phyloP scores from a whole-genome alignment of 2,797 vertebrate species.

The Labroides dimidiatus region DNA sequence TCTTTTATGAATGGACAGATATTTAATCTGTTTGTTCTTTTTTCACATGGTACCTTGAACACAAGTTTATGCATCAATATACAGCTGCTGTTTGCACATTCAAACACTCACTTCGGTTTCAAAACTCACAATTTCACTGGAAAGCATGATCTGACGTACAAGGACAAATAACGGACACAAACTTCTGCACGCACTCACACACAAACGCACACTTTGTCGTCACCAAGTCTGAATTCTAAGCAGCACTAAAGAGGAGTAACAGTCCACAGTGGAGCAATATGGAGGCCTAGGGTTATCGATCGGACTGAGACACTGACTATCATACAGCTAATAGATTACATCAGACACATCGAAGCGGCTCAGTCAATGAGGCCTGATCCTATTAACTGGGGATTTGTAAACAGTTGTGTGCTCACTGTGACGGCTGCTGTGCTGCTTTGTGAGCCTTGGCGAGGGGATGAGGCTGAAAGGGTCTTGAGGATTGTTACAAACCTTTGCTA shows the following conservation, averaged over 20 bases:
- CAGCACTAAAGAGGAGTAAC: constrained; percentile 79
- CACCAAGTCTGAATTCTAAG: constrained; percentile 73
- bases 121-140: constrained; percentile 9
- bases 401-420: constrained; percentile 82
- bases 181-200: constrained; percentile 17
- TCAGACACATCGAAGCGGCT: constrained; percentile 80
- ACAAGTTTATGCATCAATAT: background rate
- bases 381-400: constrained; percentile 87
- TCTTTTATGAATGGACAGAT: constrained; percentile 27
- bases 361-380: constrained; percentile 86
- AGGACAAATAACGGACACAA: constrained; percentile 21
- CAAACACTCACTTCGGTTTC: constrained; percentile 1
- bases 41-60: background rate
- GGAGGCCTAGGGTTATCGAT: constrained; percentile 80
- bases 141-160: constrained; percentile 23
- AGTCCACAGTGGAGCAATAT: constrained; percentile 80
- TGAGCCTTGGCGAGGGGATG: constrained; percentile 66
- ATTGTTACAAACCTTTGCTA: too few relatives aligned
- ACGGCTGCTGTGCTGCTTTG: constrained; percentile 77
- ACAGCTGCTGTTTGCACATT: background rate
- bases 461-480: constrained; percentile 53
- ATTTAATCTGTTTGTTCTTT: background rate
- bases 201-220: constrained; percentile 58
- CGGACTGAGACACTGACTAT: constrained; percentile 81
- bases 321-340: constrained; percentile 86